phyloP scores from a whole-genome alignment of 2,888 invertebrate species.

The Galerucella calmariensis region DNA sequence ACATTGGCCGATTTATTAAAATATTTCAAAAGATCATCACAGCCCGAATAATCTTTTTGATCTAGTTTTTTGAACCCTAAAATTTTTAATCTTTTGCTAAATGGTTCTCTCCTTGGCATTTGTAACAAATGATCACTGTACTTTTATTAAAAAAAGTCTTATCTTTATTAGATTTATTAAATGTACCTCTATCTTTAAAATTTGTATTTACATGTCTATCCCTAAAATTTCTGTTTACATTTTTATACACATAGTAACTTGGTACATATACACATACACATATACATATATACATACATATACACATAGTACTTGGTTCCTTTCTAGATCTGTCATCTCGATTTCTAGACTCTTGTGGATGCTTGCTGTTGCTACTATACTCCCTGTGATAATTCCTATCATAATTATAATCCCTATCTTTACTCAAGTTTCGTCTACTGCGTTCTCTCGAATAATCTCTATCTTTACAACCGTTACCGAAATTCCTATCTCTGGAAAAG shows the following conservation, averaged over 20 bases:
- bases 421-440: background rate
- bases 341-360: background rate
- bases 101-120: slow-evolving; percentile 4
- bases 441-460: background rate
- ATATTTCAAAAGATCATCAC: background rate
- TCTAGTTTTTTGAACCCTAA: background rate
- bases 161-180: background rate
- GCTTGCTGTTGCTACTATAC: slow-evolving; percentile 1
- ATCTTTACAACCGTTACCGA: background rate
- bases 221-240: background rate
- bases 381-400: background rate
- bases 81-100: background rate
- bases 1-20: background rate
- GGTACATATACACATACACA: too few species aligned
- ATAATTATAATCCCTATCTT: slow-evolving; percentile 2
- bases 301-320: too few species aligned
- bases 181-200: background rate
- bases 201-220: background rate
- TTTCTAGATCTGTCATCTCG: background rate
- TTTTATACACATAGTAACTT: too few species aligned
- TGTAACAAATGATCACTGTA: slow-evolving; percentile 1
- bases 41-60: background rate
- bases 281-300: too few species aligned
- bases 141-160: background rate
- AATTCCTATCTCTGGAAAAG: background rate